Conservation (phyloP, 2,113 vertebrate genomes). For the Noctilio leporinus region DNA sequence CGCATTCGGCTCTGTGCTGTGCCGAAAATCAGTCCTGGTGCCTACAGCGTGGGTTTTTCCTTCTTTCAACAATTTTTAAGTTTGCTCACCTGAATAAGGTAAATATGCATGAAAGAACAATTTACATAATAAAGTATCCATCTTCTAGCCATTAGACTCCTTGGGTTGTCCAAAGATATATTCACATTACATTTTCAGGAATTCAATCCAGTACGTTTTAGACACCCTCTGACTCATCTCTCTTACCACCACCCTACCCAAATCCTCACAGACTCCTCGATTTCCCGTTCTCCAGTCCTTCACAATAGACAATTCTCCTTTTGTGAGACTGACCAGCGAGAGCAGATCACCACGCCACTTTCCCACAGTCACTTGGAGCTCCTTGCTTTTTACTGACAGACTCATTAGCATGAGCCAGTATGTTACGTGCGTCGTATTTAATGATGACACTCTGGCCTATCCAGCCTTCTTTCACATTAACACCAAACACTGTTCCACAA, state of each 20-base stretch:
- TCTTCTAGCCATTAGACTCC: neutral
- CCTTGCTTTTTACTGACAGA: conserved; percentile 21
- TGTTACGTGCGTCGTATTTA: neutral
- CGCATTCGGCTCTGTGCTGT: neutral
- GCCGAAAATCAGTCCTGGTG: neutral
- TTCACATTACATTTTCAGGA: conserved; percentile 3
- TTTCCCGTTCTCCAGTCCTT: neutral
- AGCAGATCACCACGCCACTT: conserved; percentile 53
- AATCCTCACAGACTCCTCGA: neutral
- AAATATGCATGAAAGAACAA: neutral
- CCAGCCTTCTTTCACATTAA: conserved; percentile 9
- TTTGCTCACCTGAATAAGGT: neutral
- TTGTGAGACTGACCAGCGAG: conserved; percentile 10
- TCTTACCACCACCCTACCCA: neutral
- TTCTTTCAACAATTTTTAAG: neutral
- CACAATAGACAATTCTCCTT: conserved; percentile 28
- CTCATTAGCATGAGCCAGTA: neutral
- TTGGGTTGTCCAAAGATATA: neutral
- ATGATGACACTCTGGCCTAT: conserved; percentile 29
- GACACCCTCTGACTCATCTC: neutral
- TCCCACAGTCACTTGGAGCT: conserved; percentile 13
- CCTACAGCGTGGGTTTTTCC: neutral
- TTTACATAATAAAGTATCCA: neutral
- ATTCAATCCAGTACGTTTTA: neutral
- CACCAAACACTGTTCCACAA: neutral